Evolutionary conservation across 92 coral and sea anemone species (phyloP), one percentile per base, ranked within the genome.

Genomic region (Paragorgia papillata): DNA sequence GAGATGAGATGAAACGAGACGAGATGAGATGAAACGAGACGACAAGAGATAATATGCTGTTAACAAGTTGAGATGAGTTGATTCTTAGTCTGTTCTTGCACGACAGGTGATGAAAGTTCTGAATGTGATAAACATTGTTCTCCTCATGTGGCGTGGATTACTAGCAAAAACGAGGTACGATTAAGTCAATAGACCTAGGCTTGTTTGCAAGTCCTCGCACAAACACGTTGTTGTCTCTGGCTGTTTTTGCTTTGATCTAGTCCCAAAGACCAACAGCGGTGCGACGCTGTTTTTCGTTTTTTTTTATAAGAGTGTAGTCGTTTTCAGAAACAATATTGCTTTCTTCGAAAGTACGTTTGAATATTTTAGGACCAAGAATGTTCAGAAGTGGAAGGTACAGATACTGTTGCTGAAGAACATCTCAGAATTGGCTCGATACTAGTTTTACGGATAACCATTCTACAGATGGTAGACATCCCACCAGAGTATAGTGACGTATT

Each of bases 401-500:
- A 71, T 18, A 71, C 50, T 71, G 58, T 13, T 29, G 55, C 32
- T 68, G 63, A 54, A 27, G 63, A 71, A 49, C 63, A 64, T 10
- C 25, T 71, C 21, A 51, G 79, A 48, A 86, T 76, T 68, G 98
- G 98, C 18, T 62, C 87, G 27, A 85, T 89, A 28, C 88, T 83
- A 69, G 86, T 94, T 76, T 77, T 94, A 57, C 79, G 76, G 33
- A 50, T 94, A 39, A 94, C 97, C 22, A 92, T 94, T 2, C 55
- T 86, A 34, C 89, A 85, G 69, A 92, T 91, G 81, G 66, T 82
- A n/a, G 89, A 86, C 51, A 85, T 94, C 68, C 89, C 98, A 31
- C 69, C 84, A 57, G 94, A 86, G 28, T 94, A 86, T 54, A 90
- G 90, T 29, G 98, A 94, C 61, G 69, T 94, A 8, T 94, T 94